These are phyloP conservation scores for Dryomyza anilis DNA, from an alignment of 2,888 invertebrate genomes.

Conservation along the genomic window DNA sequence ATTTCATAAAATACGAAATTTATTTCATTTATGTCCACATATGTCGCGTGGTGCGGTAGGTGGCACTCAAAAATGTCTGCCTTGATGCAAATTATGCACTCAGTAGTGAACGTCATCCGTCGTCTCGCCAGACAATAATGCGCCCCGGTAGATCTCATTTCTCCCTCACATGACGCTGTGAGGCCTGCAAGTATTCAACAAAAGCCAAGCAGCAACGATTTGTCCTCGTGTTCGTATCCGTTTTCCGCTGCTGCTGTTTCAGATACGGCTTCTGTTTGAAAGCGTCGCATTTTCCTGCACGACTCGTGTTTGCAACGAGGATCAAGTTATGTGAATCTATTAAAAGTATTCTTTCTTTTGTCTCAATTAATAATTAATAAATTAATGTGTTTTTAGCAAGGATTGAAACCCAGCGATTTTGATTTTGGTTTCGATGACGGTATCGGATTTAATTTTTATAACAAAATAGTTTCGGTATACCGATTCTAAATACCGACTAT, in stretches of 20 bases:
- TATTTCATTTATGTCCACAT: background rate
- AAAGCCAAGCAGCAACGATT: conserved; percentile 8
- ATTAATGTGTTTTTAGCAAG: too few relatives aligned
- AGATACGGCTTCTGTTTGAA: too few relatives aligned
- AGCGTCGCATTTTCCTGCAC: too few relatives aligned
- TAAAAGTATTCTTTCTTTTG: too few relatives aligned
- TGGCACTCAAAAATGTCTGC: background rate
- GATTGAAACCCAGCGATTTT: too few relatives aligned
- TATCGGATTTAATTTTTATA: too few relatives aligned
- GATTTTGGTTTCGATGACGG: too few relatives aligned
- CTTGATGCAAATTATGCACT: conserved; percentile 3
- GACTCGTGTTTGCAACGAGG: too few relatives aligned
- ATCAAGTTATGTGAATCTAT: too few relatives aligned
- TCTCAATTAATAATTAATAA: too few relatives aligned
- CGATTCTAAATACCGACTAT: too few relatives aligned
- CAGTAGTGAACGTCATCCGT: background rate
- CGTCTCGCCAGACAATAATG: background rate
- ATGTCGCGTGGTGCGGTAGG: background rate
- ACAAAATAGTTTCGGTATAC: too few relatives aligned
- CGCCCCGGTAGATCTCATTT: background rate
- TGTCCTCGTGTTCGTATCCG: conserved; percentile 7
- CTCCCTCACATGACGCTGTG: background rate
- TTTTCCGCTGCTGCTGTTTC: background rate
- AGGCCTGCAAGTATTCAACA: background rate
- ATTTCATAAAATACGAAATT: background rate